These are phyloP conservation scores for Poeciliopsis retropinna DNA, from an alignment of 2,113 vertebrate species.

Conservation along the genomic window DNA sequence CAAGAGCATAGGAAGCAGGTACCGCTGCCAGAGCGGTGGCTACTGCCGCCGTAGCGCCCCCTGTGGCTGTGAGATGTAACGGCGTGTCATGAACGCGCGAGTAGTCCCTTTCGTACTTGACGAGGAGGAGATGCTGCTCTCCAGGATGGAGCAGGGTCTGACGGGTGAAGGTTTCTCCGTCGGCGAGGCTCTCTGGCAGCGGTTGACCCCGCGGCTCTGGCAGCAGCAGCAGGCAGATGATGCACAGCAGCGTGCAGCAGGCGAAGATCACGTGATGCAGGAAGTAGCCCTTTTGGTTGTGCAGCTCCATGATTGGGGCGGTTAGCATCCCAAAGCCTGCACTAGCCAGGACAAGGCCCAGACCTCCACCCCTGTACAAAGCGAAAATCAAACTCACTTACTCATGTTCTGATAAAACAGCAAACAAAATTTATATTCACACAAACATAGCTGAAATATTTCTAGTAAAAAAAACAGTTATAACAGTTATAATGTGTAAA, in stretches of 20 bases:
- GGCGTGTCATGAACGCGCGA: conserved; percentile 89
- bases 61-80: conserved; percentile 71
- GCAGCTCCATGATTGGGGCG: conserved; percentile 96
- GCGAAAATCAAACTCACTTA: not conserved
- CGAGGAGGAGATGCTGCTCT: conserved; percentile 93
- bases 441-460: not conserved
- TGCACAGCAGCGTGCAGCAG: conserved; percentile 98
- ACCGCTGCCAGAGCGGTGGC: conserved; percentile 80
- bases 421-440: not conserved
- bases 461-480: not conserved
- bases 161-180: conserved; percentile 92
- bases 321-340: conserved; percentile 96
- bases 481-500: not conserved
- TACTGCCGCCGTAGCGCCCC: conserved; percentile 71
- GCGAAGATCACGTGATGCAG: conserved; percentile 97
- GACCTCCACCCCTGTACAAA: conserved; percentile 87
- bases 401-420: too few species aligned
- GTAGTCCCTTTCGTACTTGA: conserved; percentile 93
- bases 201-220: conserved; percentile 91
- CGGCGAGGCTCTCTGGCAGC: conserved; percentile 91
- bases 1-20: conserved; percentile 66
- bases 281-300: conserved; percentile 99
- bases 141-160: conserved; percentile 88
- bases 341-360: conserved; percentile 94
- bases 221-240: conserved; percentile 97